A percentile compares a stretch with the other conserved stretches of the same genome.
Evolutionary conservation across 2,113 vertebrate species (phyloP).

Genomic region (Ophiodon elongatus): DNA sequence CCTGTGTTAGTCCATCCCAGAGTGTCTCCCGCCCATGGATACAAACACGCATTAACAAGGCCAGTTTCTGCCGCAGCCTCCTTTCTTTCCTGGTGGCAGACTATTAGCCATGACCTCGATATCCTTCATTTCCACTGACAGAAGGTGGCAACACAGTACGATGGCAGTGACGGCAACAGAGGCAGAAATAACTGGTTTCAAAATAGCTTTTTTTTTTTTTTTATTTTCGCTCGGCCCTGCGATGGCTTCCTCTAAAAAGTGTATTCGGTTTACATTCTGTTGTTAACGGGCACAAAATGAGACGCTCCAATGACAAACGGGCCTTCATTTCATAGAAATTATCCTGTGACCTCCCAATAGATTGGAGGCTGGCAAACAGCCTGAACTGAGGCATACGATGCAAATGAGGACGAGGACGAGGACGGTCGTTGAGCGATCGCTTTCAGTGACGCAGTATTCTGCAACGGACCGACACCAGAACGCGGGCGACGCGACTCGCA

Average conservation of each 20-base stretch:
- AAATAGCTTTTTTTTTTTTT: slow-evolving; percentile 9
- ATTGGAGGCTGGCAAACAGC: neutral
- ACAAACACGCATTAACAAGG: slow-evolving; percentile 45
- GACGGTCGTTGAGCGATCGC: neutral
- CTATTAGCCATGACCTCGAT: slow-evolving; percentile 49
- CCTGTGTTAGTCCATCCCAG: slow-evolving; percentile 9
- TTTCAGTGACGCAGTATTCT: neutral
- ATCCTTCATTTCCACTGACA: slow-evolving; percentile 58
- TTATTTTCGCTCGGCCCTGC: neutral
- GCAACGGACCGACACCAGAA: neutral
- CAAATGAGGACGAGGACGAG: slow-evolving; percentile 7
- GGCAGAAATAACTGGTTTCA: slow-evolving; percentile 10
- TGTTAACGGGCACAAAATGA: neutral
- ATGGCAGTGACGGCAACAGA: slow-evolving; percentile 11
- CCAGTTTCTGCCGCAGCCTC: slow-evolving; percentile 18
- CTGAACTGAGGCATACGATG: neutral
- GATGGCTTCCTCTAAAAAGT: neutral
- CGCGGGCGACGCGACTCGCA: neutral
- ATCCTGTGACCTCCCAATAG: neutral
- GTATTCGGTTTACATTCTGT: neutral
- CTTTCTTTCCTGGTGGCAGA: slow-evolving; percentile 37
- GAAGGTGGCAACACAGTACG: slow-evolving; percentile 35
- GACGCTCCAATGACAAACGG: neutral
- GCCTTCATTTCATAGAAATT: neutral
- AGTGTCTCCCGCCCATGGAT: slow-evolving; percentile 5